phyloP scores from a whole-genome alignment of 2,113 vertebrate species.

The Ploceus nigricollis region DNA sequence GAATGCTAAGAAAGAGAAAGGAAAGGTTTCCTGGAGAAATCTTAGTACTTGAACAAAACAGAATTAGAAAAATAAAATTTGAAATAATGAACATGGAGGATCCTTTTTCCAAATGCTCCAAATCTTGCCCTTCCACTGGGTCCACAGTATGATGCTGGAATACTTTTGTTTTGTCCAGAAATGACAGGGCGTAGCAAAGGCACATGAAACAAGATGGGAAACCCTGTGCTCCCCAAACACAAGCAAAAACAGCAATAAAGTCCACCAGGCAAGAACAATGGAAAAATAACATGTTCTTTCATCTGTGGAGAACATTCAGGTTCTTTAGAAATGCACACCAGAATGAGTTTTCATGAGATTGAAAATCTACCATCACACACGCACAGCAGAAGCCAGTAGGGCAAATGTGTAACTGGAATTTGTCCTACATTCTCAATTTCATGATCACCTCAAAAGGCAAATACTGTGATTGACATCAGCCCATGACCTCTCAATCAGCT shows the following conservation, averaged over 20 bases:
- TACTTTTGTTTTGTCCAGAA: neutral
- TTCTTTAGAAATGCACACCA: neutral
- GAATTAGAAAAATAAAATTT: neutral
- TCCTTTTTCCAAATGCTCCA: neutral
- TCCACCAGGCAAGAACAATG: neutral
- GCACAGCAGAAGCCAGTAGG: neutral
- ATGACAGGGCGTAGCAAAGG: neutral
- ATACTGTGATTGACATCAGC: neutral
- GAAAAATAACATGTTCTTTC: neutral
- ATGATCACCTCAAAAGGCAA: neutral
- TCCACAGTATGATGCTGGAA: neutral
- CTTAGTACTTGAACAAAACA: neutral
- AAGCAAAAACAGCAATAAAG: neutral
- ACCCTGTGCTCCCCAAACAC: neutral
- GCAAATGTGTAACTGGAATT: neutral
- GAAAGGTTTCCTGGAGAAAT: neutral
- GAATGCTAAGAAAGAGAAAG: neutral
- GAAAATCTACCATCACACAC: neutral
- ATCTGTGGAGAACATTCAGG: neutral
- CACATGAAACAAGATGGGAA: neutral
- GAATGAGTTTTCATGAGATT: neutral
- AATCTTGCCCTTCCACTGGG: neutral
- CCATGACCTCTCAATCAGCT: neutral
- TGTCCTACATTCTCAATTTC: neutral
- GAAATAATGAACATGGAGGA: fast-evolving